phyloP scores from a whole-genome alignment of 2,888 invertebrate species.

The Ormyrus nitidulus region DNA sequence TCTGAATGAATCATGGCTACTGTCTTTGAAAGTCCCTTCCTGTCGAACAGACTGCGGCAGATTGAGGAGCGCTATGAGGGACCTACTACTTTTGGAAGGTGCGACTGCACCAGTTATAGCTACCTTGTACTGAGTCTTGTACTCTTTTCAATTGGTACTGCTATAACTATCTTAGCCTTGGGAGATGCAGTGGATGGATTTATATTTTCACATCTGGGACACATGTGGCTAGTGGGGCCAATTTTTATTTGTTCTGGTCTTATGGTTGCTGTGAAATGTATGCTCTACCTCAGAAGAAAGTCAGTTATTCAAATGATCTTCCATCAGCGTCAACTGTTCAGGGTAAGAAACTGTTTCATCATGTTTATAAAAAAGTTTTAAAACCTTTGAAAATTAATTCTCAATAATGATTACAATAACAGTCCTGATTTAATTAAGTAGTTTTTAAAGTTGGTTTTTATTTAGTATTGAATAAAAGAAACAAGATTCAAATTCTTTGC shows the following conservation, averaged over 20 bases:
- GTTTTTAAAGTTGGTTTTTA: too few relatives aligned
- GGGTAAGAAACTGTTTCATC: conserved; percentile 74
- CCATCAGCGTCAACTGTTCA: conserved; percentile 80
- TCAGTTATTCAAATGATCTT: conserved; percentile 82
- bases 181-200: conserved; percentile 79
- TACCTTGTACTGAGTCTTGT: conserved; percentile 81
- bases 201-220: conserved; percentile 80
- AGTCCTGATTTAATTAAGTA: too few relatives aligned
- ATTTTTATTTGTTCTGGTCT: conserved; percentile 83
- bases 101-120: conserved; percentile 82
- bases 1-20: conserved; percentile 78
- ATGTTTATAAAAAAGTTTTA: too few relatives aligned
- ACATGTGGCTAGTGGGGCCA: conserved; percentile 83
- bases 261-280: conserved; percentile 83
- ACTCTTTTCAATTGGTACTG: conserved; percentile 80
- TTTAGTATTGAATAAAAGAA: too few relatives aligned
- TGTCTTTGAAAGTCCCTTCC: conserved; percentile 80
- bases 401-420: too few relatives aligned
- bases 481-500: too few relatives aligned
- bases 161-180: conserved; percentile 81
- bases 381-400: too few relatives aligned
- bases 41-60: conserved; percentile 79
- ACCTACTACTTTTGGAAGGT: conserved; percentile 79
- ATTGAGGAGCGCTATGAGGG: conserved; percentile 80
- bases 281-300: conserved; percentile 81